Evolutionary conservation across 2,113 vertebrate species (phyloP).

Genomic region (Ia io): DNA sequence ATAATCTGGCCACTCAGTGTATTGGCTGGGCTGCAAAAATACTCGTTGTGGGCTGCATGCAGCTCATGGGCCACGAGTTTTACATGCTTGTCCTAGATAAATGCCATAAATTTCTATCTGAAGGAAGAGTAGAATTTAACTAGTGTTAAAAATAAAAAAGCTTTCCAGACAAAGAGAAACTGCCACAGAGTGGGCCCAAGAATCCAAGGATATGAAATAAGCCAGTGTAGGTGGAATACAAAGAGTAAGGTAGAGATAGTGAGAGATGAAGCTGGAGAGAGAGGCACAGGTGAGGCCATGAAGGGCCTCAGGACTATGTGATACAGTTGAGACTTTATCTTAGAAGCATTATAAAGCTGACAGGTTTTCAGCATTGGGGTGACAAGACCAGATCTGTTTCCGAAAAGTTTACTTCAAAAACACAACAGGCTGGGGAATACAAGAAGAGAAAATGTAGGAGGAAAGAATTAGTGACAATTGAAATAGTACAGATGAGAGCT

Average conservation of each 20-base stretch:
- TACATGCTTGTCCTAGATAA: background rate
- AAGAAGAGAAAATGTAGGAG: background rate
- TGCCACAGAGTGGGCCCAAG: background rate
- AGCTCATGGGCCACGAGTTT: too few relatives aligned
- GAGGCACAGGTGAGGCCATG: background rate
- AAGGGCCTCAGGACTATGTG: too few relatives aligned
- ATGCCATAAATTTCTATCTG: background rate
- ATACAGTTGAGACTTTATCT: background rate
- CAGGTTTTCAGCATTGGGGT: background rate
- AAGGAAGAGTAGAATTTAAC: background rate
- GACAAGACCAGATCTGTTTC: background rate
- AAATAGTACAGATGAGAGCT: background rate
- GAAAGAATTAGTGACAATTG: background rate
- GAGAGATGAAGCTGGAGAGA: background rate
- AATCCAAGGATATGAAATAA: background rate
- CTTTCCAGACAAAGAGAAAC: background rate
- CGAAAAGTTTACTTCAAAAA: background rate
- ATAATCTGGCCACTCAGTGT: too few relatives aligned
- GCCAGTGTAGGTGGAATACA: background rate
- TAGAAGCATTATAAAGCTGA: background rate
- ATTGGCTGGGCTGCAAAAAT: too few relatives aligned
- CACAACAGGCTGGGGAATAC: background rate
- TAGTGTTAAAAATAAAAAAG: background rate
- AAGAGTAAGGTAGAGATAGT: background rate
- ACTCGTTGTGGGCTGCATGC: too few relatives aligned